A percentile compares a stretch with the other conserved stretches of the same genome.
Conservation (phyloP, 2,888 invertebrate genomes). For the Dolomedes plantarius region DNA sequence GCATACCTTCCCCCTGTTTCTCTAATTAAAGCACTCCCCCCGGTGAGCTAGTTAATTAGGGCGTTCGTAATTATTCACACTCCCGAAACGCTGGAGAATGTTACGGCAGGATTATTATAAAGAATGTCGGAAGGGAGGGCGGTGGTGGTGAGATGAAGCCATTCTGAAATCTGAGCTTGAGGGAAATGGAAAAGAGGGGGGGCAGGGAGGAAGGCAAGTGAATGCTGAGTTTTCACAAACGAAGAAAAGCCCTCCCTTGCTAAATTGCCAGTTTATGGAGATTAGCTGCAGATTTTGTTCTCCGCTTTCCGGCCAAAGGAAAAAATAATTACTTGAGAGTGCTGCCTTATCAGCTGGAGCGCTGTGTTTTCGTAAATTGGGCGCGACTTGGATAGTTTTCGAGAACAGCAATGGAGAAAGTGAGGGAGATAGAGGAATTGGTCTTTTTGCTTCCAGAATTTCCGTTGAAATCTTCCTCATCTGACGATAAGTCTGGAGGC, state of each 20-base stretch:
- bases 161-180: constrained; percentile 63
- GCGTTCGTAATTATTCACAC: constrained; percentile 64
- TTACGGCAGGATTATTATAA: constrained; percentile 67
- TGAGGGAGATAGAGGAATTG: constrained; percentile 28
- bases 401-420: background rate
- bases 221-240: constrained; percentile 57
- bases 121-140: constrained; percentile 50
- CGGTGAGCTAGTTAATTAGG: constrained; percentile 65
- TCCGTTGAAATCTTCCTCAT: constrained; percentile 8
- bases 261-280: constrained; percentile 71
- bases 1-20: constrained; percentile 14
- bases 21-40: constrained; percentile 65
- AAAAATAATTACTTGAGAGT: constrained; percentile 57
- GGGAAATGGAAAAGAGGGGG: background rate
- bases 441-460: constrained; percentile 25
- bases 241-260: constrained; percentile 48
- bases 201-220: background rate
- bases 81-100: constrained; percentile 54
- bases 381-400: constrained; percentile 17
- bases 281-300: constrained; percentile 66
- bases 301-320: constrained; percentile 30
- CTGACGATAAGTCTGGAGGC: background rate
- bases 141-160: constrained; percentile 30
- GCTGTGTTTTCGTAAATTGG: constrained; percentile 55
- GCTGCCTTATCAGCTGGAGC: constrained; percentile 44